Conservation (phyloP, 2,797 vertebrate species). For the Psittacula derbiana region DNA sequence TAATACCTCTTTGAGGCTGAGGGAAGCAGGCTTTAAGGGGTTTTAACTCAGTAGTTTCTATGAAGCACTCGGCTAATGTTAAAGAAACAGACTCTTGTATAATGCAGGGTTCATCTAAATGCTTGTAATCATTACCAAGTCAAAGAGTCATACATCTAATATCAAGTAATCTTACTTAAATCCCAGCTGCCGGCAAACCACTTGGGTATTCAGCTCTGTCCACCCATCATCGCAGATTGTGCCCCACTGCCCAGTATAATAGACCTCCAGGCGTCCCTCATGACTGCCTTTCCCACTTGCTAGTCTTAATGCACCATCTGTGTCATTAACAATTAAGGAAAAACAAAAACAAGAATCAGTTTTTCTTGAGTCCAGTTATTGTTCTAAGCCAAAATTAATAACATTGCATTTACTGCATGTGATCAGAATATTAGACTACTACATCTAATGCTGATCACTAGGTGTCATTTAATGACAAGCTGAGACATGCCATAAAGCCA, state of each 20-base stretch:
- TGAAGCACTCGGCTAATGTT: background rate
- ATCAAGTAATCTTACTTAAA: constrained; percentile 84
- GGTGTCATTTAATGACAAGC: background rate
- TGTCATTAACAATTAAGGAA: background rate
- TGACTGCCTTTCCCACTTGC: constrained; percentile 79
- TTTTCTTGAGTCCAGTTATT: background rate
- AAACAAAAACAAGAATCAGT: background rate
- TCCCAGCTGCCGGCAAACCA: constrained; percentile 91
- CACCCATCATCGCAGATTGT: constrained; percentile 92
- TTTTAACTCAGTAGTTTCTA: background rate
- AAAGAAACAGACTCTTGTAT: background rate
- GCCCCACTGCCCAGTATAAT: constrained; percentile 89
- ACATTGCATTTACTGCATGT: background rate
- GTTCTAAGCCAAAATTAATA: background rate
- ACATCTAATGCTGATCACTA: background rate
- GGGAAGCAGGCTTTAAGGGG: background rate
- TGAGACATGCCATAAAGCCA: background rate
- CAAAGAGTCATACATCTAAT: background rate
- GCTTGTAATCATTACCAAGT: background rate
- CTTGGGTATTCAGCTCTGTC: constrained; percentile 87
- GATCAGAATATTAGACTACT: background rate
- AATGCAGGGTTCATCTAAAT: background rate
- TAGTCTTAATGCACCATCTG: constrained; percentile 88
- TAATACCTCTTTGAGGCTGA: background rate
- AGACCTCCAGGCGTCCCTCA: constrained; percentile 90